Percentiles rank a stretch among this genome's conserved stretches.
Conservation (phyloP, 2,113 vertebrate genomes). For the Emydocephalus ijimae region DNA sequence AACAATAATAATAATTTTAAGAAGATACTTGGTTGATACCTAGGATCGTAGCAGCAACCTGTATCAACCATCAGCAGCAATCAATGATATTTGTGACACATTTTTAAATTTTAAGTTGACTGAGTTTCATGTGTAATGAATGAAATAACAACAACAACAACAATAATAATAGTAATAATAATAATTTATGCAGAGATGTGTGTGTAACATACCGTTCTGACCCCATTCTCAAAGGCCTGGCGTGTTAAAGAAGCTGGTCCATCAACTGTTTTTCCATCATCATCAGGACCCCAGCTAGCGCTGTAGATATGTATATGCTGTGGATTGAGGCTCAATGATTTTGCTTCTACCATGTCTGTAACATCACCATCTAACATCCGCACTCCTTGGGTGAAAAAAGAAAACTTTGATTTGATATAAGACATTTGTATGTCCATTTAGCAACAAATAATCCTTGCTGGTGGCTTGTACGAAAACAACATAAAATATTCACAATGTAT, state of each 20-base stretch:
- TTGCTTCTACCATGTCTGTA: slow-evolving; percentile 98
- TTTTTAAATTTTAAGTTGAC: too few relatives aligned
- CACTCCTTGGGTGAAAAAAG: slow-evolving; percentile 76
- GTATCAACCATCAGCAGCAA: too few relatives aligned
- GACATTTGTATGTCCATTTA: background rate
- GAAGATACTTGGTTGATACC: too few relatives aligned
- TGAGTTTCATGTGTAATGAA: too few relatives aligned
- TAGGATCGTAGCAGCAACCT: too few relatives aligned
- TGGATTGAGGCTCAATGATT: slow-evolving; percentile 91
- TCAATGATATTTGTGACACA: too few relatives aligned
- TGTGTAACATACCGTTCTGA: slow-evolving; percentile 82
- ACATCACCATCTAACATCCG: slow-evolving; percentile 98
- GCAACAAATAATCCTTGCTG: background rate
- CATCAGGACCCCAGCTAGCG: slow-evolving; percentile 97
- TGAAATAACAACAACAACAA: too few relatives aligned
- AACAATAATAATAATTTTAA: too few relatives aligned
- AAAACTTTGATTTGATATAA: slow-evolving; percentile 18
- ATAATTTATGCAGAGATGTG: background rate
- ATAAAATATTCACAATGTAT: background rate
- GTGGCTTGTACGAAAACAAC: background rate
- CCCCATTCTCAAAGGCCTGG: slow-evolving; percentile 96
- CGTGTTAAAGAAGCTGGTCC: slow-evolving; percentile 93
- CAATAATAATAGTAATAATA: too few relatives aligned
- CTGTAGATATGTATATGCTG: slow-evolving; percentile 98
- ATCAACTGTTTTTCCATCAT: slow-evolving; percentile 96